These are phyloP conservation scores for Leistus spinibarbis DNA, from an alignment of 2,888 invertebrate genomes.

Conservation along the genomic window DNA sequence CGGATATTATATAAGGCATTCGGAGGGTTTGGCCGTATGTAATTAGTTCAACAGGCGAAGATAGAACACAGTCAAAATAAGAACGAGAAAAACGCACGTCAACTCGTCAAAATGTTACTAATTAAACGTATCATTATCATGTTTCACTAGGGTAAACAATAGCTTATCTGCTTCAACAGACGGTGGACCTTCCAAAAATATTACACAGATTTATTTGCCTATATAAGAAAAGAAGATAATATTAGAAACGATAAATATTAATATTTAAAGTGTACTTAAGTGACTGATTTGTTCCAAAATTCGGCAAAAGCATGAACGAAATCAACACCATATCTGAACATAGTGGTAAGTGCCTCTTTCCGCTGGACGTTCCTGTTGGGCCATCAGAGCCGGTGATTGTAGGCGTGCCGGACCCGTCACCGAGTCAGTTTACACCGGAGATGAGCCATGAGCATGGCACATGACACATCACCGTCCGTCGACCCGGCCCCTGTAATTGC, in stretches of 20 bases:
- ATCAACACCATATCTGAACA: no score
- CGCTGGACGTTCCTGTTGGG: not conserved
- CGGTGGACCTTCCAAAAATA: not conserved
- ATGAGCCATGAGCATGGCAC: constrained; percentile 18
- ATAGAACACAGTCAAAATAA: constrained; percentile 31
- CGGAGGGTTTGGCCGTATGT: not conserved
- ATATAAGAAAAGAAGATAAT: not conserved
- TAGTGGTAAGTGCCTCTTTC: not conserved
- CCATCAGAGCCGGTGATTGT: not conserved
- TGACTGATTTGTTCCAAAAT: not conserved
- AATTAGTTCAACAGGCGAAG: constrained; percentile 9
- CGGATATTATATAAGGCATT: not conserved
- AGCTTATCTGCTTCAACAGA: not conserved
- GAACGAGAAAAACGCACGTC: constrained; percentile 50
- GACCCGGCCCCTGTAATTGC: constrained; percentile 35
- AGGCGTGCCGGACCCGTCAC: constrained; percentile 5
- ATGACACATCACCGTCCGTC: constrained; percentile 28
- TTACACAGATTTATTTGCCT: not conserved
- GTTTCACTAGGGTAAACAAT: constrained; percentile 46
- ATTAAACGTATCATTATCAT: constrained; percentile 58
- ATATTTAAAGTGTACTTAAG: not conserved
- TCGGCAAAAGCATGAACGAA: no score
- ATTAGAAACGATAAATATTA: not conserved
- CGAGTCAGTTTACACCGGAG: constrained; percentile 9
- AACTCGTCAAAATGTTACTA: constrained; percentile 54